Evolutionary conservation across 2,113 vertebrate species (phyloP).

Genomic region (Nanorana parkeri): DNA sequence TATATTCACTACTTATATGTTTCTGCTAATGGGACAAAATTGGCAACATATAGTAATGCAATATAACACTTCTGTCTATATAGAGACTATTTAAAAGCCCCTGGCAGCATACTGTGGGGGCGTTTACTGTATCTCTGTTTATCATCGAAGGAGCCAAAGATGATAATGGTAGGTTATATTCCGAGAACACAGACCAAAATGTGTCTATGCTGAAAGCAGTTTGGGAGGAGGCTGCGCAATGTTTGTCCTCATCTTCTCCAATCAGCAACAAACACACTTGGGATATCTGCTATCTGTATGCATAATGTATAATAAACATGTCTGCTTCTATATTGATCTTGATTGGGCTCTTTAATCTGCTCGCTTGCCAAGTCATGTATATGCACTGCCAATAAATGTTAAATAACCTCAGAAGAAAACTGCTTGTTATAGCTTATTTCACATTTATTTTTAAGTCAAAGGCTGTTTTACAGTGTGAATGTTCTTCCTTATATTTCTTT

Average conservation of each 20-base stretch:
- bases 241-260: constrained; percentile 31
- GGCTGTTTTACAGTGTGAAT: neutral
- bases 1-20: too few species aligned
- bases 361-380: constrained; percentile 41
- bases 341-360: constrained; percentile 38
- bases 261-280: constrained; percentile 17
- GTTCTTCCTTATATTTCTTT: constrained; percentile 5
- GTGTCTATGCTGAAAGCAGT: neutral
- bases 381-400: constrained; percentile 43
- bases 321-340: constrained; percentile 35
- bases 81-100: too few species aligned
- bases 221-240: neutral
- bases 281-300: constrained; percentile 45
- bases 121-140: neutral
- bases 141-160: neutral
- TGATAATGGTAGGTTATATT: constrained; percentile 15
- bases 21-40: too few species aligned
- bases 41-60: too few species aligned
- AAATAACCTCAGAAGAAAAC: constrained; percentile 34
- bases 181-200: neutral
- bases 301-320: constrained; percentile 54
- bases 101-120: neutral
- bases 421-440: neutral
- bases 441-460: constrained; percentile 5
- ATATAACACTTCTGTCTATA: too few species aligned